phyloP scores from a whole-genome alignment of 2,888 invertebrate species.

The Agrochola macilenta region DNA sequence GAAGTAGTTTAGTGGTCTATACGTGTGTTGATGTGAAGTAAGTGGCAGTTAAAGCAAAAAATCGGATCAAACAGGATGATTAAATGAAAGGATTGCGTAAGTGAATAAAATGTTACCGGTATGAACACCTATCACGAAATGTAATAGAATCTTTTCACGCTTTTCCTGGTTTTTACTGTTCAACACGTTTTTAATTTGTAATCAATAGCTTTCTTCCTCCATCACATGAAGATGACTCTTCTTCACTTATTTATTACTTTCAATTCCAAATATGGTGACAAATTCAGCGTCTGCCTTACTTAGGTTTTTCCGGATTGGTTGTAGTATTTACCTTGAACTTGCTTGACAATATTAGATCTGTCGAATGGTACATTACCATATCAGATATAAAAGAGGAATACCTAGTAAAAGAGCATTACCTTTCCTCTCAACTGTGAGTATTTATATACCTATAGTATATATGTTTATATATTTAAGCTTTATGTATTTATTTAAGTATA shows the following conservation, averaged over 20 bases:
- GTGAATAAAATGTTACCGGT: not conserved
- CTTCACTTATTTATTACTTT: not conserved
- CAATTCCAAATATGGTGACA: not conserved
- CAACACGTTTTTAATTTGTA: not conserved
- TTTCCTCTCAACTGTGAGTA: no score
- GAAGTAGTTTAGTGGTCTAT: not conserved
- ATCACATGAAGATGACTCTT: not conserved
- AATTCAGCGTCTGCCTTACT: not conserved
- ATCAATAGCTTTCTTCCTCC: no score
- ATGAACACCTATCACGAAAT: not conserved
- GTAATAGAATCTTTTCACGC: not conserved
- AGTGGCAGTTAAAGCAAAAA: not conserved
- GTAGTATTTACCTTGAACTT: conserved; percentile 28
- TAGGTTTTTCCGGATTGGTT: conserved; percentile 16
- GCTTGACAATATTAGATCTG: no score
- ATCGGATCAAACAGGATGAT: no score
- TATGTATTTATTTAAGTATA: no score
- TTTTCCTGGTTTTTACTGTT: not conserved
- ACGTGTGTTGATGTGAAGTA: conserved; percentile 6
- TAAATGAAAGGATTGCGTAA: no score
- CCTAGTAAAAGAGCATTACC: no score
- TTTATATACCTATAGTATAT: no score
- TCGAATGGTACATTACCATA: no score
- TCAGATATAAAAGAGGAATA: no score
- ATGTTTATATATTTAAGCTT: no score